Base-by-base conservation (phyloP, 1,140 invertebrate genomes). In the Drosophila mojavensis region DNA sequence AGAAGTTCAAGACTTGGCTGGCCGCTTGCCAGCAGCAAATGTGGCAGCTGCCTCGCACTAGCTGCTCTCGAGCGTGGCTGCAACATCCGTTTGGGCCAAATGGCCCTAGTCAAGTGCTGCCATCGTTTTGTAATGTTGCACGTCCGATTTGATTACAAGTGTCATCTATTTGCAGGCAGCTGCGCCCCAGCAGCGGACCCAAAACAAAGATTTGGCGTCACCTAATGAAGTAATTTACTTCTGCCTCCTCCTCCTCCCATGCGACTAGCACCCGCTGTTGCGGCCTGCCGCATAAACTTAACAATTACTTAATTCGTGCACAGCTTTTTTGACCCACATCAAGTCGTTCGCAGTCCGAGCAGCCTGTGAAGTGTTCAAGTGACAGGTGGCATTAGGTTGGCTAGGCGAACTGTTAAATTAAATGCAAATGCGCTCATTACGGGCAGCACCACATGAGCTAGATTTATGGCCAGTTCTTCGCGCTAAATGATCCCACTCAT, bases 71-170 rank as follows among this genome's bases (percentile, higher is more conserved):
- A 76, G 69, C 69, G 68, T 75, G 67, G 75, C 79, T 78, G 75
- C 72, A 67, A 75, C 78, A 64, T 86, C 63, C 67, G 70, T 47
- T 64, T 58, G 62, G 43, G 59, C 45, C 64, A 72, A 65, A 45
- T 56, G 54, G 47, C 43, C 28, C 11, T 7, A 33, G 63, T 33
- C 64, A 67, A 50, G 45, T 53, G 24, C 80, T 53, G 24, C 80
- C 79, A 82, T 83, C 81, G 79, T 72, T 85, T 88, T 82, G 48
- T 85, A 85, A 85, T 85, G 83, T 76, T 82, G 75, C 82, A 85
- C 83, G 82, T 88, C 83, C 83, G 82, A 85, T 85, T 85, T 85
- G 82, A 85, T 85, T 85, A 82, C 83, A 82, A 85, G 75, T 85
- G 82, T 85, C 82, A 88, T 85, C 79, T 63, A 80, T 88, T 84